phyloP scores from a whole-genome alignment of 2,888 invertebrate species.

The Spilosoma lubricipeda region DNA sequence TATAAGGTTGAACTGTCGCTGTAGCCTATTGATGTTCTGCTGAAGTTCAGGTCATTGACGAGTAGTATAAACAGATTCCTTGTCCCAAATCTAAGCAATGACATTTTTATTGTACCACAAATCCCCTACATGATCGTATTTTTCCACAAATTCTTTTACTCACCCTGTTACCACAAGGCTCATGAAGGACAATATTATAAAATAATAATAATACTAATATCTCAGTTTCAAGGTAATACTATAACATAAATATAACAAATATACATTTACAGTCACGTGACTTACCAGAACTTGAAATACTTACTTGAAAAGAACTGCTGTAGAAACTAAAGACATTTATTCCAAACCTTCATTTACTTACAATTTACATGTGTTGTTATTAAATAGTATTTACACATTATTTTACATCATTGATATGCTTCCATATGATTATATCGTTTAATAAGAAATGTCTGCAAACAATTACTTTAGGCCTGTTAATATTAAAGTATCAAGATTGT shows the following conservation, averaged over 20 bases:
- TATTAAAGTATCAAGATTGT: slow-evolving; percentile 2
- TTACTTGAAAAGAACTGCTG: slow-evolving; percentile 16
- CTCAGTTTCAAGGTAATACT: background rate
- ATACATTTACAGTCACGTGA: background rate
- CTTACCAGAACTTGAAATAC: slow-evolving; percentile 10
- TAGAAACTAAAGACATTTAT: slow-evolving; percentile 26
- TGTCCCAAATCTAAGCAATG: background rate
- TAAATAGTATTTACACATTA: slow-evolving; percentile 49
- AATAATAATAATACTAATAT: background rate
- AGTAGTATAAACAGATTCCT: background rate
- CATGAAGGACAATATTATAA: background rate
- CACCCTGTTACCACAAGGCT: slow-evolving; percentile 7
- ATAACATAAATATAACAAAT: background rate
- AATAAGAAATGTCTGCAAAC: slow-evolving; percentile 38
- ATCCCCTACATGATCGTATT: background rate
- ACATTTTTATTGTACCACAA: background rate
- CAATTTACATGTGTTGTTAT: slow-evolving; percentile 27
- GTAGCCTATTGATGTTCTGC: background rate
- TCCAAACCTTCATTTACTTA: slow-evolving; percentile 25
- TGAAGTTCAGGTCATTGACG: background rate
- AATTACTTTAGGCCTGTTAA: slow-evolving; percentile 24
- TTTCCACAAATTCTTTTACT: background rate
- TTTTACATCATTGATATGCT: slow-evolving; percentile 74
- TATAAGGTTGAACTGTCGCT: background rate
- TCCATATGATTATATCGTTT: slow-evolving; percentile 64